Evolutionary conservation across 2,113 vertebrate genomes (phyloP), one percentile per base, ranked within the genome.

Genomic region (Tautogolabrus adspersus): DNA sequence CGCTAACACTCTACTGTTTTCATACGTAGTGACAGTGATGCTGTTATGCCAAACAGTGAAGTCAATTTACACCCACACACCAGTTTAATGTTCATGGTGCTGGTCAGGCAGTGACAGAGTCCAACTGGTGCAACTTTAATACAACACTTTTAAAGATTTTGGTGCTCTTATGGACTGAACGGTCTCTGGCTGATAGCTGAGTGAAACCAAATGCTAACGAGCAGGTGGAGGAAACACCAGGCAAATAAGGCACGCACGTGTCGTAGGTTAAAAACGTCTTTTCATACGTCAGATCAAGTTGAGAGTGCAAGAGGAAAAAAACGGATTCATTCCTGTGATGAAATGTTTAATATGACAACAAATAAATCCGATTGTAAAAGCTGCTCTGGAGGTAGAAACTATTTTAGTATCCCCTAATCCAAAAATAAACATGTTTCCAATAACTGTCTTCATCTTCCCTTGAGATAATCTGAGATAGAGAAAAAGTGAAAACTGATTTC

Each of bases 161-260:
- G 91, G 90, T 93, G 91, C 91, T 91, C 68, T 75, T 57, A 5
- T 76, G 87, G 87, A 78, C 86, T 63, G 13, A 71, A 58, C 2
- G 7, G 73, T 87, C 87, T 89, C 82, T 76, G 81, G 71, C 84
- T 80, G 73, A 57, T 56, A 21, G 38, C 13, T 12, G 59, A 82
- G 59, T 63, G 38, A 10, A 79, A 77, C 46, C 66, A 69, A 61
- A 76, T 1, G 34, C 56, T 61, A 16, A 12, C 8, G 26, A 65
- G 49, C 61, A 67, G 80, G 57, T 40, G 55, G 60, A 62, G 38
- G 73, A 61, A 72, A 78, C 62, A 61, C 15, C 23, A 60, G 67
- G 57, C 34, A 18, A n/a, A 54, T 78, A 51, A 63, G 47, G 46
- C 0, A 37, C 19, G 18, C 10, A 11, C 8, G 7, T 21, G 18